Evolutionary conservation across 2,113 vertebrate species (phyloP), one percentile per base, ranked within the genome.

Genomic region (Hippolais icterina): DNA sequence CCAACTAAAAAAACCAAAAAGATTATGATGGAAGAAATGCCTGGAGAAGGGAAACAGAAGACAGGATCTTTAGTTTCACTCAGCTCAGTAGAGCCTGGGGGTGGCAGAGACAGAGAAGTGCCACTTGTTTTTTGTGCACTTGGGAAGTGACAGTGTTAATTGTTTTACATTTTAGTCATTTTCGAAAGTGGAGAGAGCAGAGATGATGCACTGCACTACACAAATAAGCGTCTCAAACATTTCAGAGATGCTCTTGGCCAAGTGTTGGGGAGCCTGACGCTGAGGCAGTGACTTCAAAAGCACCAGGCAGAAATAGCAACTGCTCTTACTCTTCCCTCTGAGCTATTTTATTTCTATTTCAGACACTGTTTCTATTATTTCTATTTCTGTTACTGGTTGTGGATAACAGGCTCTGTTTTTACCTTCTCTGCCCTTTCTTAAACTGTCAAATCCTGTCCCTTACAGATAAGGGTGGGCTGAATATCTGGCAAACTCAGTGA

Each of bases 341-440:
- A 94, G 82, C 78, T 81, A 20, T 86, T 93, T 92, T 27, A 49
- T 60, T 90, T 78, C 65, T 86, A 31, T 88, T 96, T 85, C 59
- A 94, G 52, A 23, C 24, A 9, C 37, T 10, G 25, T 61, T 83
- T 47, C 66, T 92, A 31, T 94, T 76, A 69, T 83, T 86, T 81
- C 77, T 82, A 56, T 78, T 96, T 74, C 53, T 60, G 56, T 65
- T 59, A 4, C 46, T 4, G 5, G 17, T 31, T 87, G 42, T 89
- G 64, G 64, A 35, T 59, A 52, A 37, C 8, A 5, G 47, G 22
- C 61, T 93, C 42, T 47, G 52, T 50, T 91, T 88, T 78, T 78
- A 29, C 89, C 42, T 90, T 59, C 85, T 69, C 84, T 85, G 63
- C 27, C 84, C 75, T 56, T 76, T 29, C 63, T 76, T 53, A 76